Evolutionary conservation across 2,113 vertebrate species (phyloP).

Genomic region (Solenodon paradoxus): DNA sequence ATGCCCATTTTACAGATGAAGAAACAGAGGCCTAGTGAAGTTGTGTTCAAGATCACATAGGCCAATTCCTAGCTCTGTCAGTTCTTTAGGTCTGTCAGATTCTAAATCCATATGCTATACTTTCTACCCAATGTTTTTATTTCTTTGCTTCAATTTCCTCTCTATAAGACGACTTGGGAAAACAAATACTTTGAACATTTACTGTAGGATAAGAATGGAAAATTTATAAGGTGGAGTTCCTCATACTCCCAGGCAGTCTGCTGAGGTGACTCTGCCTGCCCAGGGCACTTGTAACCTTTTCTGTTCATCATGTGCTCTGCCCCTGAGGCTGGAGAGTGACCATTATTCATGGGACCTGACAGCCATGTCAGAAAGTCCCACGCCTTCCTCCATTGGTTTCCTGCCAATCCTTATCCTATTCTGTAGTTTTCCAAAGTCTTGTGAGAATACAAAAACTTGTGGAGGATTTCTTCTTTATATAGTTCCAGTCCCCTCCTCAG

Average conservation of each 20-base stretch:
- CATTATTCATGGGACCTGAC: not conserved
- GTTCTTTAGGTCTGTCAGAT: not conserved
- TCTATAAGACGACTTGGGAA: slow-evolving; percentile 29
- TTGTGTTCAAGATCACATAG: not conserved
- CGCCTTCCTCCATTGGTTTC: not conserved
- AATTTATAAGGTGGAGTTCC: not conserved
- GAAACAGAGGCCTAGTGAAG: not conserved
- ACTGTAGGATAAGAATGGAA: not conserved
- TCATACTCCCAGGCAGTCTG: not conserved
- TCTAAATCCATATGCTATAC: not conserved
- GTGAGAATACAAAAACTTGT: slow-evolving; percentile 37
- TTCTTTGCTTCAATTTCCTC: not conserved
- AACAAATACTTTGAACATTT: not conserved
- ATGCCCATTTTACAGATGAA: slow-evolving; percentile 2
- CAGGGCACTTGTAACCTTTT: not conserved
- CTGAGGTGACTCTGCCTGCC: not conserved
- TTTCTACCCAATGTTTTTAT: slow-evolving; percentile 8
- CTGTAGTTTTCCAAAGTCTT: slow-evolving; percentile 17
- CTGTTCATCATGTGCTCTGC: not conserved
- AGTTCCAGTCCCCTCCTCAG: not conserved
- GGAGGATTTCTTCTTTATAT: slow-evolving; percentile 19
- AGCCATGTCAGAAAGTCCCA: not conserved
- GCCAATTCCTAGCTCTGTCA: too few species aligned
- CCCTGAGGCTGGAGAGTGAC: not conserved
- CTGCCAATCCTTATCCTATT: not conserved